phyloP scores from a whole-genome alignment of 2,113 vertebrate species.

The Gracilinanus agilis region DNA sequence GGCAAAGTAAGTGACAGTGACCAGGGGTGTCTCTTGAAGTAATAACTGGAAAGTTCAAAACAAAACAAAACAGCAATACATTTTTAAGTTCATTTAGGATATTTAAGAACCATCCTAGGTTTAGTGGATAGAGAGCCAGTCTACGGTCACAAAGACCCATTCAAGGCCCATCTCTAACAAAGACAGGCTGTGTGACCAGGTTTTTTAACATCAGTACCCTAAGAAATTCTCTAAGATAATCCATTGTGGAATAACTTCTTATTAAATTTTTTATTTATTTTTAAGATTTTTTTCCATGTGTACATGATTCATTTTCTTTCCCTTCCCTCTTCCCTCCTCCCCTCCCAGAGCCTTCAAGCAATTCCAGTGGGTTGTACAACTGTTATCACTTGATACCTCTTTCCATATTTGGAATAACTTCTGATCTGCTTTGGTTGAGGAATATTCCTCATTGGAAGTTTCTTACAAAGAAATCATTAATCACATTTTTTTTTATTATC shows the following conservation, averaged over 20 bases:
- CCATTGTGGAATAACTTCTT: neutral
- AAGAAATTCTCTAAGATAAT: neutral
- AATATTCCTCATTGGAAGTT: neutral
- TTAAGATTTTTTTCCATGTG: too few relatives aligned
- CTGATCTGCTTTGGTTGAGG: neutral
- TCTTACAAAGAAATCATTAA: neutral
- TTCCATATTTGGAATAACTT: neutral
- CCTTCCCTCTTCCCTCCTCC: too few relatives aligned
- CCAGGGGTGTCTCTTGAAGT: accelerated
- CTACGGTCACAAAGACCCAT: neutral
- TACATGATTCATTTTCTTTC: too few relatives aligned
- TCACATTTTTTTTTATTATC: neutral
- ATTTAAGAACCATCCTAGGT: neutral
- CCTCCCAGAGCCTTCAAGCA: too few relatives aligned
- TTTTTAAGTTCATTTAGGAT: neutral
- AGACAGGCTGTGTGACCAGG: neutral
- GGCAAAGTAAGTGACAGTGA: conserved; percentile 84
- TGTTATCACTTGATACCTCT: too few relatives aligned
- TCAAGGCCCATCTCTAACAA: neutral
- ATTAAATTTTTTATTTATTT: too few relatives aligned
- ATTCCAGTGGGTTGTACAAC: too few relatives aligned
- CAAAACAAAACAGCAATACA: neutral
- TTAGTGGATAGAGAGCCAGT: neutral
- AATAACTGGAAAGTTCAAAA: neutral
- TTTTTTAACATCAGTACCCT: neutral